Conservation (phyloP, 2,888 invertebrate species). For the Graphium colonna region DNA sequence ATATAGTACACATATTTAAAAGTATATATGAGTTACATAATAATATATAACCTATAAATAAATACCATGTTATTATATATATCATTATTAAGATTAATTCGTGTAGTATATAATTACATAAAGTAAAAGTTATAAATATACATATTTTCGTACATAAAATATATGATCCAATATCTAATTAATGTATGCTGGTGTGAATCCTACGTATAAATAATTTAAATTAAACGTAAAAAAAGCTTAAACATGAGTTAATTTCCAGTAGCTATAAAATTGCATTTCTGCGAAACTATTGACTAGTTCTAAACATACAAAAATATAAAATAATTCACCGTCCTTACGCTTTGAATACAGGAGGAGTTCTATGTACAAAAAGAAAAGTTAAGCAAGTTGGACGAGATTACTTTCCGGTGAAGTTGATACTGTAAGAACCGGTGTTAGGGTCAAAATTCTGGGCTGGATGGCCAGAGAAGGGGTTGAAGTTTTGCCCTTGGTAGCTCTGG, state of each 20-base stretch:
- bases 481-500: conserved; percentile 52
- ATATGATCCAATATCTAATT: neutral
- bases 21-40: neutral
- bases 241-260: conserved; percentile 24
- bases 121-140: neutral
- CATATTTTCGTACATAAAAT: neutral
- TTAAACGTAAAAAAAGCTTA: conserved; percentile 27
- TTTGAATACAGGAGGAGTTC: conserved; percentile 27
- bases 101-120: too few relatives aligned
- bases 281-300: conserved; percentile 54
- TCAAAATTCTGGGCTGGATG: conserved; percentile 88
- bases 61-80: too few relatives aligned
- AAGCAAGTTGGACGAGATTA: conserved; percentile 21
- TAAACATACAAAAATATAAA: conserved; percentile 37
- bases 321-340: conserved; percentile 31
- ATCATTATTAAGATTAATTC: too few relatives aligned
- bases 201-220: conserved; percentile 30
- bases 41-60: neutral
- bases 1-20: conserved; percentile 17
- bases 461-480: conserved; percentile 76
- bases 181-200: conserved; percentile 4
- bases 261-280: conserved; percentile 2
- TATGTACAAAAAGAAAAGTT: conserved; percentile 7
- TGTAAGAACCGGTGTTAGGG: conserved; percentile 87
- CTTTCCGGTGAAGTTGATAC: conserved; percentile 85